phyloP scores from a whole-genome alignment of 2,113 vertebrate genomes.

The Oncorhynchus nerka region DNA sequence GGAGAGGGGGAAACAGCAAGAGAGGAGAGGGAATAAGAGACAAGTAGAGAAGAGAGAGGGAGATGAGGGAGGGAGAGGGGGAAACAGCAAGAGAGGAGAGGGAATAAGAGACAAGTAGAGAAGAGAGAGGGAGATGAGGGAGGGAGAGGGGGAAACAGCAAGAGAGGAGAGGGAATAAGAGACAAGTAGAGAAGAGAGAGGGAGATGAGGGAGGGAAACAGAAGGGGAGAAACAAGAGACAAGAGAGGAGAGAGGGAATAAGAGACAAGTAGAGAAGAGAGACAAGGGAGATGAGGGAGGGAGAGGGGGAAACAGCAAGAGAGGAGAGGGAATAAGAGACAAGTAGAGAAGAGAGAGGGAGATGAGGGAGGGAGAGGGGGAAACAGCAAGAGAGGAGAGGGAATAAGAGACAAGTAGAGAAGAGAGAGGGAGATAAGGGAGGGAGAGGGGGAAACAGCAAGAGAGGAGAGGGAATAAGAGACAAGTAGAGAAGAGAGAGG shows the following conservation, averaged over 20 bases:
- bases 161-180: background rate
- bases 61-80: no score
- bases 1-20: background rate
- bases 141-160: no score
- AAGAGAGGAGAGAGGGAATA: background rate
- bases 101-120: background rate
- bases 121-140: background rate
- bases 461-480: background rate
- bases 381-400: no score
- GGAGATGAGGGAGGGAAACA: no score
- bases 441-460: background rate
- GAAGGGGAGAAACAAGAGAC: no score
- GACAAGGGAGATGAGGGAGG: background rate
- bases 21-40: background rate
- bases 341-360: background rate
- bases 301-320: background rate
- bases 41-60: background rate
- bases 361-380: background rate
- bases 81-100: background rate
- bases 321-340: background rate
- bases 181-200: background rate
- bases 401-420: background rate
- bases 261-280: background rate
- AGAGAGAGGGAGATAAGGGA: background rate
- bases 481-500: background rate